A percentile compares a stretch with the other conserved stretches of the same genome.
phyloP scores from a whole-genome alignment of 2,888 invertebrate genomes.

The Agrotis exclamationis region DNA sequence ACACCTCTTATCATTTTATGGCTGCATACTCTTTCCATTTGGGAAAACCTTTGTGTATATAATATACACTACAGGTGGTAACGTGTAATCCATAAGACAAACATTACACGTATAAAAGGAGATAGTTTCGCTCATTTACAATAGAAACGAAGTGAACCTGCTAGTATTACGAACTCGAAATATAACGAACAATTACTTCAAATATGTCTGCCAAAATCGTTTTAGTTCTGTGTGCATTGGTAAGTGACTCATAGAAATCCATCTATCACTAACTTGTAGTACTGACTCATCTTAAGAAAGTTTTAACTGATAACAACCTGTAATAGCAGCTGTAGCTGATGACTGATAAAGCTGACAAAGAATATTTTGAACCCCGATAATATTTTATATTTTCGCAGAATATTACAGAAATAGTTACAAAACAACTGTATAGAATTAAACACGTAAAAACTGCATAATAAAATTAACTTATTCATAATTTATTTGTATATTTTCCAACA shows the following conservation, averaged over 20 bases:
- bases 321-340: neutral
- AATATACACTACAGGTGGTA: slow-evolving; percentile 65
- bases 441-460: too few species aligned
- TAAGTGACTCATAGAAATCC: slow-evolving; percentile 71
- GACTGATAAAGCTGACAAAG: slow-evolving; percentile 7
- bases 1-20: slow-evolving; percentile 78
- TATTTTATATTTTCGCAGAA: neutral
- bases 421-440: too few species aligned
- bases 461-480: too few species aligned
- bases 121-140: slow-evolving; percentile 57
- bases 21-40: slow-evolving; percentile 70
- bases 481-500: slow-evolving; percentile 58
- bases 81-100: slow-evolving; percentile 75
- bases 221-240: slow-evolving; percentile 79
- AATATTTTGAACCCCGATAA: neutral
- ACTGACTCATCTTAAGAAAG: slow-evolving; percentile 9
- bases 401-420: neutral
- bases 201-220: slow-evolving; percentile 83
- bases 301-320: slow-evolving; percentile 1
- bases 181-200: slow-evolving; percentile 63
- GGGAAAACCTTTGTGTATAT: slow-evolving; percentile 82
- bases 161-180: slow-evolving; percentile 68
- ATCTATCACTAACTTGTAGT: neutral
- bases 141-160: slow-evolving; percentile 68
- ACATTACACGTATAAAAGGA: slow-evolving; percentile 81